Percentiles rank a stretch among this genome's conserved stretches.
Evolutionary conservation across 2,797 vertebrate species (phyloP).

Genomic region (Takifugu ocellatus): DNA sequence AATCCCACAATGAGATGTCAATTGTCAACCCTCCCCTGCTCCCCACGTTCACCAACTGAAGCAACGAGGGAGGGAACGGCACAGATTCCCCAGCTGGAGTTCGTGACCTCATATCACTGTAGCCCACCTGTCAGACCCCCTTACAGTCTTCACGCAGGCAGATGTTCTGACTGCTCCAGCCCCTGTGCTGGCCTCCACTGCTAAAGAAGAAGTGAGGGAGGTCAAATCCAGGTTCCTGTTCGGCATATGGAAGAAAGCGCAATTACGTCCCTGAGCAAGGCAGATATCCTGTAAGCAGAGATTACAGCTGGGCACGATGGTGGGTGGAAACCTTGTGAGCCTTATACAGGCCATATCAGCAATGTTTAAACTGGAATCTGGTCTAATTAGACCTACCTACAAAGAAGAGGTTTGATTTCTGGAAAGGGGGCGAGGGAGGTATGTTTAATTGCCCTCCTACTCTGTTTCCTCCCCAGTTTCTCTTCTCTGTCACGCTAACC

Average conservation of each 20-base stretch:
- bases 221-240: constrained; percentile 51
- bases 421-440: neutral
- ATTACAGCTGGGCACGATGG: constrained; percentile 28
- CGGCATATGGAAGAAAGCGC: constrained; percentile 39
- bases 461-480: constrained; percentile 34
- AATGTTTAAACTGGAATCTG: constrained; percentile 4
- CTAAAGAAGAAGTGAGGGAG: constrained; percentile 44
- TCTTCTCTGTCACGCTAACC: constrained; percentile 55
- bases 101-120: constrained; percentile 64
- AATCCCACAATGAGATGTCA: constrained; percentile 60
- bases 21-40: constrained; percentile 48
- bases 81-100: constrained; percentile 65
- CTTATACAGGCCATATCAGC: constrained; percentile 4
- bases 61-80: constrained; percentile 35
- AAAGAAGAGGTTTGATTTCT: neutral
- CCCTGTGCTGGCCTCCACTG: constrained; percentile 48
- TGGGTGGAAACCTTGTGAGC: constrained; percentile 8
- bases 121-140: constrained; percentile 72
- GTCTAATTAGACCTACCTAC: neutral
- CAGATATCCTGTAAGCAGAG: constrained; percentile 42
- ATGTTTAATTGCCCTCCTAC: constrained; percentile 2
- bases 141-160: constrained; percentile 61
- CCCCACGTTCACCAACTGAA: neutral
- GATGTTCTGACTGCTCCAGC: constrained; percentile 71
- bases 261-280: constrained; percentile 45